Conservation (phyloP, 2,888 invertebrate species). For the Calliopum simillimum region DNA sequence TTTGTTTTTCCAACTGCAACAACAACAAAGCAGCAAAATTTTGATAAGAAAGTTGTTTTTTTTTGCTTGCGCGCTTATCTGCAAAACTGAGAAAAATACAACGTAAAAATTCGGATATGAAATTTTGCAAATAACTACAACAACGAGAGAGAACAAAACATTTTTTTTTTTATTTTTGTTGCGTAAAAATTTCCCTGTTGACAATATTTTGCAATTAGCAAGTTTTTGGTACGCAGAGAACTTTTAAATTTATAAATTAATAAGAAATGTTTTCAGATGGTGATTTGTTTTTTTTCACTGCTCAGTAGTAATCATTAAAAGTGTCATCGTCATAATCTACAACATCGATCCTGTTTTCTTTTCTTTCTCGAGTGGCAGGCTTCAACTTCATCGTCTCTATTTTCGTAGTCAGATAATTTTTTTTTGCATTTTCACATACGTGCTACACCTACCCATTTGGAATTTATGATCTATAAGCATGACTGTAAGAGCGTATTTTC, state of each 20-base stretch:
- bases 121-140: not conserved
- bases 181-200: not conserved
- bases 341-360: not conserved
- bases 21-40: conserved; percentile 2
- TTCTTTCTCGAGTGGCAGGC: conserved; percentile 12
- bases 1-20: not conserved
- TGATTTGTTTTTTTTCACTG: not conserved
- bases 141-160: too few species aligned
- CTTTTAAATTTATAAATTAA: too few species aligned
- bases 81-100: not conserved
- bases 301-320: not conserved
- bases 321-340: not conserved
- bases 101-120: not conserved
- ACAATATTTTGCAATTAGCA: conserved; percentile 30
- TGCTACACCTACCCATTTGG: not conserved
- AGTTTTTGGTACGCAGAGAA: conserved; percentile 2
- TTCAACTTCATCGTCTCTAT: not conserved
- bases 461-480: too few species aligned
- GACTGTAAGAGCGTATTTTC: not conserved
- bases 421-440: not conserved
- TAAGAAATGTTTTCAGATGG: not conserved
- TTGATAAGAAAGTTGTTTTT: conserved; percentile 20
- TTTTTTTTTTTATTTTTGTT: too few species aligned
- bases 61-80: not conserved
- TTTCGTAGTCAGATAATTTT: too few species aligned